Conservation (phyloP, 2,113 vertebrate genomes). For the Limnothrissa miodon region DNA sequence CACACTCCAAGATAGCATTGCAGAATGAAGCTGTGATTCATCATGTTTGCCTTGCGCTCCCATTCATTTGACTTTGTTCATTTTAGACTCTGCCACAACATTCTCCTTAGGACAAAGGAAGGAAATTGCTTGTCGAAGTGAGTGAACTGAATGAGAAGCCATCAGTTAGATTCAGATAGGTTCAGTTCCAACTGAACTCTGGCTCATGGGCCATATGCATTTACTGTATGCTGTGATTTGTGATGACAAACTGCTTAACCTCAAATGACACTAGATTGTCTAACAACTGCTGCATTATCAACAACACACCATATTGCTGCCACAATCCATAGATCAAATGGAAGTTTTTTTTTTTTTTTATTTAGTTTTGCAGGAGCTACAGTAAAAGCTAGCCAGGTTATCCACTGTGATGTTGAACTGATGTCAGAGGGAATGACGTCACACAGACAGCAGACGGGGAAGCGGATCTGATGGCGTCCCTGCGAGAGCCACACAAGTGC, state of each 20-base stretch:
- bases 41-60: slow-evolving; percentile 22
- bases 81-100: slow-evolving; percentile 31
- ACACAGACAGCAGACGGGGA: not conserved
- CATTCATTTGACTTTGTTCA: slow-evolving; percentile 33
- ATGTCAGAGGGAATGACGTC: not conserved
- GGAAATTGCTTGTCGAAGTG: slow-evolving; percentile 1
- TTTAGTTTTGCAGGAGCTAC: too few species aligned
- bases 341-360: too few species aligned
- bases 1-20: slow-evolving; percentile 25
- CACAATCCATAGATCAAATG: not conserved
- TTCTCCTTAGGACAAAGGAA: slow-evolving; percentile 20
- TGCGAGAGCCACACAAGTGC: not conserved
- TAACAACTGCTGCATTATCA: slow-evolving; percentile 1
- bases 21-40: slow-evolving; percentile 27
- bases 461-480: not conserved
- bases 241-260: slow-evolving; percentile 4
- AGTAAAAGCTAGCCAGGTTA: not conserved
- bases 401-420: not conserved
- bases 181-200: too few species aligned
- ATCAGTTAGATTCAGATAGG: slow-evolving; percentile 22
- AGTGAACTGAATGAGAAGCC: slow-evolving; percentile 20
- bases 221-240: not conserved
- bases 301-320: not conserved
- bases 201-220: not conserved
- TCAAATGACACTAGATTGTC: not conserved